A percentile compares a stretch with the other conserved stretches of the same genome.
Conservation (phyloP, 2,797 vertebrate genomes). For the Echeneis naucrates region DNA sequence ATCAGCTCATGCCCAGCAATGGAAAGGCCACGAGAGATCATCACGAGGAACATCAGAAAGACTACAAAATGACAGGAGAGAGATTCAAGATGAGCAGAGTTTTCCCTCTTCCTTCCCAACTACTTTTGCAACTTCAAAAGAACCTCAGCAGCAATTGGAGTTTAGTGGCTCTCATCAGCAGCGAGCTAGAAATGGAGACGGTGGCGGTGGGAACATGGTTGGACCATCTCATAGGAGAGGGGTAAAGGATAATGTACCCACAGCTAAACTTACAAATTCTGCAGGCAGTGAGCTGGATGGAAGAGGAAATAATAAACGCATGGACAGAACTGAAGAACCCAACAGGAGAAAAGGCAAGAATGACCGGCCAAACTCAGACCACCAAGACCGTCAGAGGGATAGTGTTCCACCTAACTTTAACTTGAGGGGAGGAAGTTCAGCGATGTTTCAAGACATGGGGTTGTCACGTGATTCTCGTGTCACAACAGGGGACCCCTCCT, state of each 20-base stretch:
- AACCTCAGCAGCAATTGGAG: conserved; percentile 76
- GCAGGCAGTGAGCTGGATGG: conserved; percentile 58
- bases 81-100: conserved; percentile 72
- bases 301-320: conserved; percentile 67
- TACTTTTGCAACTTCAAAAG: conserved; percentile 87
- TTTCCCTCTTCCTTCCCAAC: conserved; percentile 70
- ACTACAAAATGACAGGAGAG: conserved; percentile 85
- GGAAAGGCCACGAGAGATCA: conserved; percentile 88
- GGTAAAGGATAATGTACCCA: conserved; percentile 56
- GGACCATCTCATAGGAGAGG: conserved; percentile 74
- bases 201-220: conserved; percentile 42
- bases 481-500: conserved; percentile 66
- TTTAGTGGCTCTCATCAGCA: conserved; percentile 80
- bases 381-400: conserved; percentile 86
- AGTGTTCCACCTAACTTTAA: conserved; percentile 81
- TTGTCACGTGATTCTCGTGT: conserved; percentile 67
- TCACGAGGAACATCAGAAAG: conserved; percentile 77
- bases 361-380: conserved; percentile 88
- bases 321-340: conserved; percentile 84
- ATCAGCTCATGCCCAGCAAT: conserved; percentile 77
- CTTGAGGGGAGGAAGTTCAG: conserved; percentile 82
- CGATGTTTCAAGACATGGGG: conserved; percentile 75
- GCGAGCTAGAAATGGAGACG: conserved; percentile 76
- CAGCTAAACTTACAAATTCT: conserved; percentile 45
- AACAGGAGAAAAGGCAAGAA: conserved; percentile 89